Evolutionary conservation across 1,140 invertebrate species (phyloP), one percentile per base, ranked within the genome.

Genomic region (Pseudomyrmex sp.): DNA sequence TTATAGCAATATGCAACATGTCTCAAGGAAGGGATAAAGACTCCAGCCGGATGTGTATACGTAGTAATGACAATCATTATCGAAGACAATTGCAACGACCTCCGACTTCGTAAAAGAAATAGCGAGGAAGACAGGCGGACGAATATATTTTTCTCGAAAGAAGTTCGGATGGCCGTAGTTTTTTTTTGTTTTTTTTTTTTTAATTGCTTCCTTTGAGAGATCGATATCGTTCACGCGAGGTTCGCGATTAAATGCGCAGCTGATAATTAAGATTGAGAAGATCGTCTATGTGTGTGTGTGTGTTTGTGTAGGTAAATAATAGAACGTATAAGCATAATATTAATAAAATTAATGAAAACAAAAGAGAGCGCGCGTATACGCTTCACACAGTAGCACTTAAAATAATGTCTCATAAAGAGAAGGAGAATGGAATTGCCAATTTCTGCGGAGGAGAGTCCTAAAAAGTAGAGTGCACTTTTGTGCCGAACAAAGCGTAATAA

Each of bases 41-140:
- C 56, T 46, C 13, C 5, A 20, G 58, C 68, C 83, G 86, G 85
- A 88, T 82, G 70, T 68, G 44, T 74, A 54, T 58, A 80, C 69
- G 58, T 48, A 76, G 82, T 80, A 83, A 90, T 89, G 83, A 87
- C 86, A 88, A 90, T 90, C 70, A 84, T 86, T 74, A 72, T 84
- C 63, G 83, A 72, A 82, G 87, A 86, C 85, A 88, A 91, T 91
- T 90, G 50, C 73, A 63, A 62, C 73, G 86, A 59, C 86, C 86
- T 90, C 62, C 23, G 44, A 82, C 50, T 68, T 58, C 18, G 66
- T 62, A 44, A 77, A 74, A 80, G 59, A 50, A 58, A 84, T 52
- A 7, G 12, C 13, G 15, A 58, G 20, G 18, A 75, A 20, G 10
- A 12, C 15, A 63, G 8, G 15, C 8, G 50, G 35, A 65, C 9